These are phyloP conservation scores for Varanus salvator DNA, from an alignment of 2,113 vertebrate species.

Conservation along the genomic window DNA sequence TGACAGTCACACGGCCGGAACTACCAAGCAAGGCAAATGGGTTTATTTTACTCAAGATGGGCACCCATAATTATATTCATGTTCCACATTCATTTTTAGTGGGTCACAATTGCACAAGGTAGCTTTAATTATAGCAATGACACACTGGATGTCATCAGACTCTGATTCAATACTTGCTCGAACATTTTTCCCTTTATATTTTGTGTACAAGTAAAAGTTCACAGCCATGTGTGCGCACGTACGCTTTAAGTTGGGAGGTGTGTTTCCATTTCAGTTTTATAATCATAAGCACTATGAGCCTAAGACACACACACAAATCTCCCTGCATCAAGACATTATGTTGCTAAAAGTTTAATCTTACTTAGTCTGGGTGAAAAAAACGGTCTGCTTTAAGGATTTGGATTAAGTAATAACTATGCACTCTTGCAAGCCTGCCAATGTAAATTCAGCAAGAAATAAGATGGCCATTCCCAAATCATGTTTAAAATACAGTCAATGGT, in stretches of 20 bases:
- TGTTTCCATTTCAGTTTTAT: neutral
- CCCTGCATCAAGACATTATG: constrained; percentile 3
- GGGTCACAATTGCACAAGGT: neutral
- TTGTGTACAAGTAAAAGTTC: neutral
- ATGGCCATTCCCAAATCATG: constrained; percentile 13
- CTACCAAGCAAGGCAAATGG: neutral
- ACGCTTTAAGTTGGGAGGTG: constrained; percentile 6
- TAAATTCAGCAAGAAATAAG: constrained; percentile 4
- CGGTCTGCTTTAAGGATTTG: constrained; percentile 15
- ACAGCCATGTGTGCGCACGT: neutral
- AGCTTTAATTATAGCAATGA: neutral
- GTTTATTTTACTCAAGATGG: neutral
- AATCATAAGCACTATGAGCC: neutral
- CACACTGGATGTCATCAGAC: neutral
- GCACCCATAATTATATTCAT: neutral
- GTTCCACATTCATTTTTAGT: neutral
- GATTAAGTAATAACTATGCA: constrained; percentile 2
- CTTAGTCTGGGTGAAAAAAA: neutral
- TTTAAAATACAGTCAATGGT: constrained; percentile 14
- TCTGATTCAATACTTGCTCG: neutral
- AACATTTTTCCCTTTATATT: neutral
- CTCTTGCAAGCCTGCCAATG: constrained; percentile 8
- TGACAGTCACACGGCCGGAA: neutral
- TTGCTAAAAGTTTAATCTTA: constrained; percentile 22
- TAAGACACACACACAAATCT: neutral